Conservation (phyloP, 2,113 vertebrate genomes). For the Trichomycterus rosablanca region DNA sequence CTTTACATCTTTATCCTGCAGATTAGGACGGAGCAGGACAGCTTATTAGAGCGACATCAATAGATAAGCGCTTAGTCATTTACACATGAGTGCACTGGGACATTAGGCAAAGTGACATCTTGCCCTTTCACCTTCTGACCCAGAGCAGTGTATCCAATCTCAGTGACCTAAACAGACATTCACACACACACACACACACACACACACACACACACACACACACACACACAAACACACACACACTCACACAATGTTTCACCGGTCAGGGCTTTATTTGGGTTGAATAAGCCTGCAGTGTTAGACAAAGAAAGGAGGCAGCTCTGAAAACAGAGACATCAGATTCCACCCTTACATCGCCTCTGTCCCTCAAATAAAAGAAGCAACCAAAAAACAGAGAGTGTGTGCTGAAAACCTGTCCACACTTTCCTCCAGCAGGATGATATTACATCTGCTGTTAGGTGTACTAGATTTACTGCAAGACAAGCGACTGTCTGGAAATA, state of each 20-base stretch:
- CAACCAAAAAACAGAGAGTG: not conserved
- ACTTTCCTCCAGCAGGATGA: not conserved
- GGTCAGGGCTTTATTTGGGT: not conserved
- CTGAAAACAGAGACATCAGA: slow-evolving; percentile 7
- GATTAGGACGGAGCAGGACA: not conserved
- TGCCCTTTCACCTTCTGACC: slow-evolving; percentile 25
- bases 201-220: slow-evolving; percentile 17
- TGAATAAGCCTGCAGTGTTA: slow-evolving; percentile 3
- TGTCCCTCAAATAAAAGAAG: not conserved
- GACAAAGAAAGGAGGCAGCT: slow-evolving; percentile 1
- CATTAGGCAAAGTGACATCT: slow-evolving; percentile 38
- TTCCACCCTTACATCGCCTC: too few relatives aligned
- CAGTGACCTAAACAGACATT: not conserved
- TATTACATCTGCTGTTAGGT: not conserved
- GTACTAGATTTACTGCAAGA: not conserved
- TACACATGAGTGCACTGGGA: slow-evolving; percentile 11
- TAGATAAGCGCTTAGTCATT: slow-evolving; percentile 26
- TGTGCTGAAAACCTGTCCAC: too few relatives aligned
- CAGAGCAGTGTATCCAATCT: not conserved
- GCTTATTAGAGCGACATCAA: slow-evolving; percentile 20
- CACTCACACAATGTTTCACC: not conserved
- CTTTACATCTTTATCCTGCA: not conserved
- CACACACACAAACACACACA: slow-evolving; percentile 13
- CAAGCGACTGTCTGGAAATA: not conserved
- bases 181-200: slow-evolving; percentile 25